Percentiles rank a stretch among this genome's conserved stretches.
These are phyloP conservation scores for Drosophila mauritiana DNA, from an alignment of 1,140 invertebrate genomes.

Conservation along the genomic window DNA sequence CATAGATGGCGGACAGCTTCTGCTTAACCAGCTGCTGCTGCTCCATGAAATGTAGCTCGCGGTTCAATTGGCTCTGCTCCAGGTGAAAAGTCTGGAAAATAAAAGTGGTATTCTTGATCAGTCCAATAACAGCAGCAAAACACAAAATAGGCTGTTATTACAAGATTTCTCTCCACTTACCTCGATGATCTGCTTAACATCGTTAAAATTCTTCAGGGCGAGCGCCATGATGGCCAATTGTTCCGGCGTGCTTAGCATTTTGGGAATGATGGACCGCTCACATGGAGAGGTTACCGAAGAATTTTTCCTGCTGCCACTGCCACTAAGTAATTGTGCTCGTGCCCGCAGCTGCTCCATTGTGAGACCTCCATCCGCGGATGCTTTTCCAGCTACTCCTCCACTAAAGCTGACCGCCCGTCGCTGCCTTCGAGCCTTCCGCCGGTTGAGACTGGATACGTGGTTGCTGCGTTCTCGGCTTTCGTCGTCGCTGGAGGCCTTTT, in stretches of 20 bases:
- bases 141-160: neutral
- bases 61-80: slow-evolving; percentile 79
- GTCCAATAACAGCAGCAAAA: neutral
- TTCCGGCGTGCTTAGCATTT: slow-evolving; percentile 74
- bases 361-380: slow-evolving; percentile 10
- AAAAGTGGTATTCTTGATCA: no score
- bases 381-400: slow-evolving; percentile 31
- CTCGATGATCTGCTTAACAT: slow-evolving; percentile 82
- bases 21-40: slow-evolving; percentile 84
- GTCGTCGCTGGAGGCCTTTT: slow-evolving; percentile 79
- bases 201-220: slow-evolving; percentile 73
- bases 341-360: slow-evolving; percentile 46
- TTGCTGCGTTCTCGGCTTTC: slow-evolving; percentile 71
- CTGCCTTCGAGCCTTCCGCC: slow-evolving; percentile 66
- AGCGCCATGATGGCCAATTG: slow-evolving; percentile 79
- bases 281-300: neutral
- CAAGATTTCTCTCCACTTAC: slow-evolving; percentile 28
- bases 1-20: slow-evolving; percentile 67
- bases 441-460: slow-evolving; percentile 56
- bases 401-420: slow-evolving; percentile 70
- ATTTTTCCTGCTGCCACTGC: slow-evolving; percentile 2
- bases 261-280: slow-evolving; percentile 73
- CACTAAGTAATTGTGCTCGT: slow-evolving; percentile 28
- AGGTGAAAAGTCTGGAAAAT: slow-evolving; percentile 84
- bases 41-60: slow-evolving; percentile 84